phyloP scores from a whole-genome alignment of 2,888 invertebrate genomes.

The Baccha elongata region DNA sequence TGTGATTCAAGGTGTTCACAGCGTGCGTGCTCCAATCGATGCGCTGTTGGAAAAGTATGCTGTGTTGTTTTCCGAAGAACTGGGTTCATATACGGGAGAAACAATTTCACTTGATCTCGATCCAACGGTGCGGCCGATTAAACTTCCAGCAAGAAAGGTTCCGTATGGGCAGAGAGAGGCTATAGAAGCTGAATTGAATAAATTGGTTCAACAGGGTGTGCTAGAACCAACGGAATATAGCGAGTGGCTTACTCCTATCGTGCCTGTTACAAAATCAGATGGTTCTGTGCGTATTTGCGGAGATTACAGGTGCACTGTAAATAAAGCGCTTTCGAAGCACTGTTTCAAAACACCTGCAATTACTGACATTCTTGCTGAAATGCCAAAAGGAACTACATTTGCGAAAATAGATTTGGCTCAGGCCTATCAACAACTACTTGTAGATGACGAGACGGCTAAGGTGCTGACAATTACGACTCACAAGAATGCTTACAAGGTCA shows the following conservation, averaged over 20 bases:
- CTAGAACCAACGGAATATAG: slow-evolving; percentile 64
- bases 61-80: slow-evolving; percentile 34
- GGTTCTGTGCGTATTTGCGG: slow-evolving; percentile 75
- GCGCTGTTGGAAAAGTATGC: slow-evolving; percentile 25
- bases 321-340: slow-evolving; percentile 74
- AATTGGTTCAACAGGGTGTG: slow-evolving; percentile 70
- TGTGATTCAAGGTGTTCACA: slow-evolving; percentile 38
- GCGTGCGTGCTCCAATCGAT: not conserved
- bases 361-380: slow-evolving; percentile 38
- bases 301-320: slow-evolving; percentile 76
- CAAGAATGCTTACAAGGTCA: slow-evolving; percentile 2
- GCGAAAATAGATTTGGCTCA: slow-evolving; percentile 4
- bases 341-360: slow-evolving; percentile 70
- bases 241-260: slow-evolving; percentile 36
- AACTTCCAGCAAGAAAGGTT: slow-evolving; percentile 19
- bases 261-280: slow-evolving; percentile 60
- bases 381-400: slow-evolving; percentile 76
- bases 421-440: slow-evolving; percentile 12
- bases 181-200: slow-evolving; percentile 73
- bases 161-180: slow-evolving; percentile 66
- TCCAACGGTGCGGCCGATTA: slow-evolving; percentile 7
- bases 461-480: not conserved
- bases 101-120: slow-evolving; percentile 34
- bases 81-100: slow-evolving; percentile 43
- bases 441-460: slow-evolving; percentile 3